Evolutionary conservation across 2,113 vertebrate genomes (phyloP).

Genomic region (Heterotilapia buettikoferi): DNA sequence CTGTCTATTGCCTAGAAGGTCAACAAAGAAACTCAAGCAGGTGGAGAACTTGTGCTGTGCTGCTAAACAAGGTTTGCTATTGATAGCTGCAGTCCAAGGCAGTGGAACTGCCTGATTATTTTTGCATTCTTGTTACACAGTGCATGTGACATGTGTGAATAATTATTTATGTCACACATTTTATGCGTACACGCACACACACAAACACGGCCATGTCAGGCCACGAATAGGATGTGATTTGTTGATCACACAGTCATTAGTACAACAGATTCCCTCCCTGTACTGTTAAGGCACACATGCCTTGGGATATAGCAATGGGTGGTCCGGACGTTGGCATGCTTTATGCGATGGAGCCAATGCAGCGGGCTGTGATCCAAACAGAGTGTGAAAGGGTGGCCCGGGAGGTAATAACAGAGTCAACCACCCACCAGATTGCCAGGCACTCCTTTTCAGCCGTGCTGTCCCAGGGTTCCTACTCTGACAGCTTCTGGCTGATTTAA

Average conservation of each 20-base stretch:
- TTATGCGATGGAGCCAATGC: background rate
- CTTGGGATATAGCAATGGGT: background rate
- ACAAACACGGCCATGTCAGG: background rate
- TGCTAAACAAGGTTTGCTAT: background rate
- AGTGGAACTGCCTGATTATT: background rate
- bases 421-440: background rate
- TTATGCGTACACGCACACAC: background rate
- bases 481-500: background rate
- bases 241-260: background rate
- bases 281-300: background rate
- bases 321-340: background rate
- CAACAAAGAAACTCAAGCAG: background rate
- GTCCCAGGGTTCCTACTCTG: background rate
- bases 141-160: background rate
- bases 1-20: background rate
- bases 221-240: background rate
- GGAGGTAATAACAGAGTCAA: background rate
- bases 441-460: background rate
- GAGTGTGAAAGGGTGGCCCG: background rate
- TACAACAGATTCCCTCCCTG: background rate
- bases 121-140: background rate
- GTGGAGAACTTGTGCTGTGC: background rate
- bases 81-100: background rate
- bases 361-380: background rate
- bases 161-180: background rate